Evolutionary conservation across 2,113 vertebrate genomes (phyloP), one percentile per base, ranked within the genome.

Genomic region (Leptobrachium ailaonicum): DNA sequence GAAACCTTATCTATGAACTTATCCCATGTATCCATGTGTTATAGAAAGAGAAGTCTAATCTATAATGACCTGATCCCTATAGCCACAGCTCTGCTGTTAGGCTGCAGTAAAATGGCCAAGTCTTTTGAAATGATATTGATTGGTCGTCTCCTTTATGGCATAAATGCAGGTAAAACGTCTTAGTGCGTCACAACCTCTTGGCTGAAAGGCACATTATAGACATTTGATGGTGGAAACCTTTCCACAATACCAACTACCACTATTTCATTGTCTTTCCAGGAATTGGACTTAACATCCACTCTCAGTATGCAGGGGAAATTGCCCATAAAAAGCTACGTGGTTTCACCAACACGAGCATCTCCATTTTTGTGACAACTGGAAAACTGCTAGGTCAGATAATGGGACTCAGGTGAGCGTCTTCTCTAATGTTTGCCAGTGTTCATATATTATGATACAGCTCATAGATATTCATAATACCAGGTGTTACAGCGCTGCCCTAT

Each of bases 301-400:
- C 91, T 74, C 91, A 92, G 84, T 94, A 93, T 32, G 82, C 91
- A 7, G 88, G 89, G 4, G 92, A 95, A 84, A 87, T 91, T 76
- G 91, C 94, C 60, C 90, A 93, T 2, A 94, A 91, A 87, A 89
- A 88, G 56, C 66, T 92, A 2, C 88, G 91, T 83, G 93, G 92
- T 4, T 91, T 94, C 80, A 60, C 92, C 79, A 91, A 88, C 0
- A 88, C 91, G 45, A 92, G 84, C 0, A 20, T 67, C 12, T 66
- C 85, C 0, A 87, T 92, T 68, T 94, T 95, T 83, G 86, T 91
- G 4, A 89, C 84, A 54, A 84, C 91, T 7, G 92, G 93, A 79
- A 94, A 95, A 84, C 73, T 92, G 3, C 63, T 82, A 54, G 93
- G 90, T 73, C 91, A 93, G 84, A 84, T 93, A 70, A 79, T 93